Percentiles rank a stretch among this genome's conserved stretches.
phyloP scores from a whole-genome alignment of 2,888 invertebrate genomes.

The Cryptocephalus primarius region DNA sequence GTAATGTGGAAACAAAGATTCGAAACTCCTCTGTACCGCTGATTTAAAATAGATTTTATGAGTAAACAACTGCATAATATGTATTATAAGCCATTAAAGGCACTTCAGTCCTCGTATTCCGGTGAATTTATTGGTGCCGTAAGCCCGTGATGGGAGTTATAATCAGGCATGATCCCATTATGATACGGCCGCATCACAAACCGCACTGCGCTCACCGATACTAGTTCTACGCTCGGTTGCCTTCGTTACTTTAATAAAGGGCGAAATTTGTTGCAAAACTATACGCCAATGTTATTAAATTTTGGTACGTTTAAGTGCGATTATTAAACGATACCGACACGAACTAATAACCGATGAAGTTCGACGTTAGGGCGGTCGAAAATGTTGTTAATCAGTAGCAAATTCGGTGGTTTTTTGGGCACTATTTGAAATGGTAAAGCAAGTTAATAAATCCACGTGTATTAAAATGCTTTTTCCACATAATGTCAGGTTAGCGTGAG shows the following conservation, averaged over 20 bases:
- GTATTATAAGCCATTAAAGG: conserved; percentile 3
- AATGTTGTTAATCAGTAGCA: no score
- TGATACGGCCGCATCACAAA: conserved; percentile 30
- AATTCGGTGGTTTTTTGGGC: no score
- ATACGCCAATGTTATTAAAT: conserved; percentile 6
- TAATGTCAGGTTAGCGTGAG: no score
- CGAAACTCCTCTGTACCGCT: no score
- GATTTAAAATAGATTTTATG: background rate
- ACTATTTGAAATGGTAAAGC: no score
- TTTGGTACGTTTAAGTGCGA: background rate
- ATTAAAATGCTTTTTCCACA: no score
- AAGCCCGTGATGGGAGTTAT: conserved; percentile 34
- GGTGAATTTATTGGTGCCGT: conserved; percentile 4
- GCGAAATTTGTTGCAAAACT: conserved; percentile 7
- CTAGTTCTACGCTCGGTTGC: conserved; percentile 11
- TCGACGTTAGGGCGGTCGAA: no score
- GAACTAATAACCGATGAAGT: no score
- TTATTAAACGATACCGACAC: no score
- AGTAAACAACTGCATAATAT: conserved; percentile 2
- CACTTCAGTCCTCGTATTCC: conserved; percentile 3
- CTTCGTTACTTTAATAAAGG: conserved; percentile 15
- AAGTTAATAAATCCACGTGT: no score
- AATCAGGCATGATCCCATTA: conserved; percentile 37
- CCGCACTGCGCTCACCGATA: conserved; percentile 18
- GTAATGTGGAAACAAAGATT: no score